Evolutionary conservation across 2,113 vertebrate genomes (phyloP).

Genomic region (Osmerus eperlanus): DNA sequence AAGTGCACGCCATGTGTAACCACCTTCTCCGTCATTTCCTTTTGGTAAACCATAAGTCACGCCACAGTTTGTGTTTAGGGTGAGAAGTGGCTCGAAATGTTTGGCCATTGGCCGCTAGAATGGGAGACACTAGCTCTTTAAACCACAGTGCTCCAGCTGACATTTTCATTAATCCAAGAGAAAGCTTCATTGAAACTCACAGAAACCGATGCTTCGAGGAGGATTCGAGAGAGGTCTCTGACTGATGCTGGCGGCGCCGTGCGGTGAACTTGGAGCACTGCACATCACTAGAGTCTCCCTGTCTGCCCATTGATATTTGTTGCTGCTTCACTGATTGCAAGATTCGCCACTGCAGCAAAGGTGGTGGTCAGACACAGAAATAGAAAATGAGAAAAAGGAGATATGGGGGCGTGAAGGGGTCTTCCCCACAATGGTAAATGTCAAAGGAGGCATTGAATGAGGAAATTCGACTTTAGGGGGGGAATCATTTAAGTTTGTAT

Average conservation of each 20-base stretch:
- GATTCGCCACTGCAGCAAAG: conserved; percentile 39
- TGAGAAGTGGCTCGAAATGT: conserved; percentile 1
- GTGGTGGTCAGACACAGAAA: conserved; percentile 27
- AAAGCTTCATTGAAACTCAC: conserved; percentile 38
- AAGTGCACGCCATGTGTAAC: not conserved
- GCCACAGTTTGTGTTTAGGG: not conserved
- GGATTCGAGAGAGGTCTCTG: conserved; percentile 5
- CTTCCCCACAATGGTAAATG: not conserved
- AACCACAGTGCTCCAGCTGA: conserved; percentile 25
- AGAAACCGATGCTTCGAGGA: conserved; percentile 2
- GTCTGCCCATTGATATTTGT: conserved; percentile 42
- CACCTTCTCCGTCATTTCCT: not conserved
- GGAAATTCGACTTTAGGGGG: too few relatives aligned
- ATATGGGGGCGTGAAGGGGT: not conserved
- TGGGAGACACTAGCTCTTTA: conserved; percentile 23
- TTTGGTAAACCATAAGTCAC: not conserved
- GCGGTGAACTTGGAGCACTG: conserved; percentile 37
- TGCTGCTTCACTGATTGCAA: conserved; percentile 47
- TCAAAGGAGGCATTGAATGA: too few relatives aligned
- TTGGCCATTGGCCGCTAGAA: conserved; percentile 7
- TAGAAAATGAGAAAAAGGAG: conserved; percentile 7
- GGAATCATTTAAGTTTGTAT: too few relatives aligned
- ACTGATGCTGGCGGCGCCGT: conserved; percentile 62
- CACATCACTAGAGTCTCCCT: conserved; percentile 24
- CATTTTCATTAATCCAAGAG: conserved; percentile 38